A percentile compares a stretch with the other conserved stretches of the same genome.
phyloP scores from a whole-genome alignment of 2,113 vertebrate species.

The Ploceus nigricollis region DNA sequence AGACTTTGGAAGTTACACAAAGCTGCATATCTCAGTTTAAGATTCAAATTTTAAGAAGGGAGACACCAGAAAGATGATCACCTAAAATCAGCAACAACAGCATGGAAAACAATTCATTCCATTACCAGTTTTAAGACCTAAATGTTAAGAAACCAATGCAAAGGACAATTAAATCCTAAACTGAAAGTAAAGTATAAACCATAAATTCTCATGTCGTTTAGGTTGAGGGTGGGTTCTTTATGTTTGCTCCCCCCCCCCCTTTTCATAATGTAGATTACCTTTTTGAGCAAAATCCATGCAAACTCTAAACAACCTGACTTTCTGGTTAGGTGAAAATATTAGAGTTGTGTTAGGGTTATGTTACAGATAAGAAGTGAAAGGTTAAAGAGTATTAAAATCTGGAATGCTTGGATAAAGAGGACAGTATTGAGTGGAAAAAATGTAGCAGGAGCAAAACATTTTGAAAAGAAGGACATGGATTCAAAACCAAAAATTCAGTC shows the following conservation, averaged over 20 bases:
- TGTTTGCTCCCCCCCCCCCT: neutral
- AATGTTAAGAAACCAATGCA: neutral
- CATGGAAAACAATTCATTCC: neutral
- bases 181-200: neutral
- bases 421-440: neutral
- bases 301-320: neutral
- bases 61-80: neutral
- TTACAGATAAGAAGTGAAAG: neutral
- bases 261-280: neutral
- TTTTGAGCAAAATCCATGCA: neutral
- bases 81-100: neutral
- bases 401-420: neutral
- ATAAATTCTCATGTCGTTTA: neutral
- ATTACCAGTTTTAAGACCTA: neutral
- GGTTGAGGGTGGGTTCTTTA: neutral
- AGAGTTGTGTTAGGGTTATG: neutral
- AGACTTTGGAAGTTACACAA: neutral
- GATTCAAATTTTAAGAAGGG: neutral
- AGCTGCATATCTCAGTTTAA: neutral
- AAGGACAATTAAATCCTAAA: neutral
- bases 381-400: neutral
- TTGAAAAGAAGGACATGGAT: neutral
- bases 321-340: neutral
- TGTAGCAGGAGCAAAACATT: neutral
- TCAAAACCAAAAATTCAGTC: neutral